phyloP scores from a whole-genome alignment of 2,797 vertebrate species.

The Psittacula derbiana region DNA sequence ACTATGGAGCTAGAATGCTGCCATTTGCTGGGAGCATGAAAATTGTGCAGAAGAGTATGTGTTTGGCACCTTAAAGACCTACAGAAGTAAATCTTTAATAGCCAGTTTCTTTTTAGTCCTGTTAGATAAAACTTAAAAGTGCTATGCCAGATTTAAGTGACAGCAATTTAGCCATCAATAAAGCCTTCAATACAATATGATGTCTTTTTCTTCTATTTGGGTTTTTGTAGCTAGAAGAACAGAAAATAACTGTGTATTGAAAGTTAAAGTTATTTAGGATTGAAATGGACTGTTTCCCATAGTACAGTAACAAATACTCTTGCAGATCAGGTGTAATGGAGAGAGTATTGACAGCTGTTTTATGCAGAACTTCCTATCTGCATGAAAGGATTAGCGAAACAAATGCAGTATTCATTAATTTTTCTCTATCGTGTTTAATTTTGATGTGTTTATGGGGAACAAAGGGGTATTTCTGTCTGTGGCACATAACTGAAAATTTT shows the following conservation, averaged over 20 bases:
- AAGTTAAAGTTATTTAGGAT: not conserved
- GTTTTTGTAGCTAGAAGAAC: not conserved
- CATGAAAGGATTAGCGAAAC: not conserved
- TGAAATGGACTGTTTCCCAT: not conserved
- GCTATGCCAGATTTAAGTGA: not conserved
- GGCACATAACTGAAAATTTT: not conserved
- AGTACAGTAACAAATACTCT: not conserved
- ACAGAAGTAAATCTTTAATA: not conserved
- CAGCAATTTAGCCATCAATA: conserved; percentile 53
- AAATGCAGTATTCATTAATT: not conserved
- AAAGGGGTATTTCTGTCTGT: not conserved
- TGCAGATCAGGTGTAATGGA: not conserved
- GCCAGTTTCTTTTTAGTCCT: not conserved
- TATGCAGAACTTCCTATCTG: not conserved
- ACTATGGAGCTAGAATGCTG: not conserved
- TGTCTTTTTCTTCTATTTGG: not conserved
- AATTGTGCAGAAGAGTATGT: not conserved
- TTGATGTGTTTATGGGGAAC: not conserved
- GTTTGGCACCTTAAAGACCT: not conserved
- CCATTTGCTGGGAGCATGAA: not conserved
- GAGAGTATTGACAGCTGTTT: not conserved
- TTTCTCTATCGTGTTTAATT: rapidly evolving
- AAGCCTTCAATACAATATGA: conserved; percentile 15
- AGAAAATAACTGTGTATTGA: not conserved
- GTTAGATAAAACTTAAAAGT: not conserved